phyloP scores from a whole-genome alignment of 2,113 vertebrate genomes.

The Platycercus adscitus region DNA sequence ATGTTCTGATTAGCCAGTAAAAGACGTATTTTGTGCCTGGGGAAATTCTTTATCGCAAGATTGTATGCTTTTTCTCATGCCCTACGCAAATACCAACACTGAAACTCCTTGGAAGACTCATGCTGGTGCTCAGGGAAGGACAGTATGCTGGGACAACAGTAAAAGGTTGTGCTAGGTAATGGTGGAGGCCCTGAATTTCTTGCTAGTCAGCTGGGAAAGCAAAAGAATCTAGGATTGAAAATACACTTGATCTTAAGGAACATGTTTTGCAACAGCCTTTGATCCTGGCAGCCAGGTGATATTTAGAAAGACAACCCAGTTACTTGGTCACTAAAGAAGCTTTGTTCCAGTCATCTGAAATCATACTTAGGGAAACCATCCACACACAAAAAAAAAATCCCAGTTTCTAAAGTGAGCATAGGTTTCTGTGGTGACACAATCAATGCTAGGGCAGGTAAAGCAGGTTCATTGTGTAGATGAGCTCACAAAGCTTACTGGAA shows the following conservation, averaged over 20 bases:
- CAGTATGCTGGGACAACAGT: background rate
- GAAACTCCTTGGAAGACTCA: background rate
- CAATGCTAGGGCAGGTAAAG: background rate
- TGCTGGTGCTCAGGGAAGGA: fast-evolving
- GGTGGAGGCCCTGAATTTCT: background rate
- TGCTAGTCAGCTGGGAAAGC: background rate
- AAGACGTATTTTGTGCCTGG: background rate
- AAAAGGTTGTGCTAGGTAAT: background rate
- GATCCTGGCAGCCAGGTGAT: background rate
- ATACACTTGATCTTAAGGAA: background rate
- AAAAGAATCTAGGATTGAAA: background rate
- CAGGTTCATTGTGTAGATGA: background rate
- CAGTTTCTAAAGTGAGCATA: background rate
- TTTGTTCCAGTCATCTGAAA: background rate
- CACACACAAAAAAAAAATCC: background rate
- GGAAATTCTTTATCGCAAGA: background rate
- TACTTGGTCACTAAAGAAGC: background rate
- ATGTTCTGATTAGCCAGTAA: background rate
- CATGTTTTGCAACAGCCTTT: background rate
- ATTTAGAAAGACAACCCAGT: background rate
- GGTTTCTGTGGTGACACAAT: background rate
- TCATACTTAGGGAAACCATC: background rate
- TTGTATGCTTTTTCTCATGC: background rate
- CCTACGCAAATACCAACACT: background rate
- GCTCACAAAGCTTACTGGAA: background rate